These are phyloP conservation scores for Capreolus pygargus DNA, from an alignment of 2,113 vertebrate genomes.

Conservation along the genomic window DNA sequence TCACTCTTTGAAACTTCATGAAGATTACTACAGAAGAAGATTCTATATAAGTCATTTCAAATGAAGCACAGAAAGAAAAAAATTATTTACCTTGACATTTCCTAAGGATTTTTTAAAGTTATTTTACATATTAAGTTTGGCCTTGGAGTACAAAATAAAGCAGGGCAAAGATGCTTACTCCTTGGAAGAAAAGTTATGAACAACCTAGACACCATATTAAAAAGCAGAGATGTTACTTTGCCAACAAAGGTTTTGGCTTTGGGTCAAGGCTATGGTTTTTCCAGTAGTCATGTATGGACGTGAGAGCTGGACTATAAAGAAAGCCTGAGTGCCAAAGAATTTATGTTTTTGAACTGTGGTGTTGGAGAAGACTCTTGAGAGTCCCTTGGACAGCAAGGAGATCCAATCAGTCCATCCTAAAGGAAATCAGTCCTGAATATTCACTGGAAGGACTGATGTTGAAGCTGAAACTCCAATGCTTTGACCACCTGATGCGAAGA, in stretches of 20 bases:
- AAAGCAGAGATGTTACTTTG: neutral
- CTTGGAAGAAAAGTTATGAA: neutral
- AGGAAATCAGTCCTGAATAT: neutral
- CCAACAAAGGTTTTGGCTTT: neutral
- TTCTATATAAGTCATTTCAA: conserved; percentile 77
- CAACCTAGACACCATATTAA: neutral
- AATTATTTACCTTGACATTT: conserved; percentile 75
- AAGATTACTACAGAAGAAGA: conserved; percentile 75
- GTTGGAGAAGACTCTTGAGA: neutral
- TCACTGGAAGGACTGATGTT: neutral
- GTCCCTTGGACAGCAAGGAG: neutral
- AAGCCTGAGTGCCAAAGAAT: neutral
- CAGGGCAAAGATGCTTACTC: neutral
- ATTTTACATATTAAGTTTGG: neutral
- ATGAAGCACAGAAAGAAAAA: conserved; percentile 73
- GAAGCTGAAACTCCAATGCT: neutral
- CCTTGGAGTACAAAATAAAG: neutral
- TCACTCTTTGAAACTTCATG: conserved; percentile 70
- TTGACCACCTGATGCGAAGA: neutral
- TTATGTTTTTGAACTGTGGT: neutral
- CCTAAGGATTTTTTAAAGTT: conserved; percentile 67
- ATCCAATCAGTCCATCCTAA: neutral
- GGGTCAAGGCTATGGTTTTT: neutral
- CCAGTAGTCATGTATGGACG: neutral
- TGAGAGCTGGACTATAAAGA: neutral